Percentiles rank a stretch among this genome's conserved stretches.
Evolutionary conservation across 2,113 vertebrate species (phyloP).

Genomic region (Dunckerocampus dactyliophorus): DNA sequence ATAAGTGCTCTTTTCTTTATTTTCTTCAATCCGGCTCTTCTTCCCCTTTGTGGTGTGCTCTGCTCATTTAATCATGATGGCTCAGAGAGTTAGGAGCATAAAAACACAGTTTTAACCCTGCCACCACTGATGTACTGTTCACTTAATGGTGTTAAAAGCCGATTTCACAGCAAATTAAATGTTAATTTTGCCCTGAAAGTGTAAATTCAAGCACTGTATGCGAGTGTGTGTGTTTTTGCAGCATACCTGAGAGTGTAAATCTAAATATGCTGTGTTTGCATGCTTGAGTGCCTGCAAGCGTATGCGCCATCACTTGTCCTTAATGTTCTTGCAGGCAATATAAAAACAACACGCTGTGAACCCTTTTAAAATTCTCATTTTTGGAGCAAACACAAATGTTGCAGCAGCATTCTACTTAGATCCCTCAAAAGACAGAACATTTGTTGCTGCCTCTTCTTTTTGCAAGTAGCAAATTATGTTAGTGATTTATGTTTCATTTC

Average conservation of each 20-base stretch:
- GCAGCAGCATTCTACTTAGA: constrained; percentile 33
- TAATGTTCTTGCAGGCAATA: constrained; percentile 12
- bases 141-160: constrained; percentile 45
- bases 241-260: constrained; percentile 2
- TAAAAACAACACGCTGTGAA: constrained; percentile 16
- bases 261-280: constrained; percentile 6
- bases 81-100: constrained; percentile 35
- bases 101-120: constrained; percentile 57
- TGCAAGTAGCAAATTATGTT: not conserved
- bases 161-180: constrained; percentile 52
- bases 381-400: constrained; percentile 7
- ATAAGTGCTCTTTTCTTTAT: constrained; percentile 48
- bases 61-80: constrained; percentile 38
- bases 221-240: not conserved
- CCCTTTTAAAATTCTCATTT: constrained; percentile 20
- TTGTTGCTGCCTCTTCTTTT: not conserved
- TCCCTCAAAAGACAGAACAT: not conserved
- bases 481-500: constrained; percentile 16
- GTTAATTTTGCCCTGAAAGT: constrained; percentile 41
- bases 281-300: not conserved
- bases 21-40: constrained; percentile 30
- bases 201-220: not conserved
- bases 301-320: constrained; percentile 8
- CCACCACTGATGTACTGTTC: constrained; percentile 40
- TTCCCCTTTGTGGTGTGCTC: constrained; percentile 24